Base-by-base conservation (phyloP, 2,888 invertebrate species). In the Melipona bicolor region DNA sequence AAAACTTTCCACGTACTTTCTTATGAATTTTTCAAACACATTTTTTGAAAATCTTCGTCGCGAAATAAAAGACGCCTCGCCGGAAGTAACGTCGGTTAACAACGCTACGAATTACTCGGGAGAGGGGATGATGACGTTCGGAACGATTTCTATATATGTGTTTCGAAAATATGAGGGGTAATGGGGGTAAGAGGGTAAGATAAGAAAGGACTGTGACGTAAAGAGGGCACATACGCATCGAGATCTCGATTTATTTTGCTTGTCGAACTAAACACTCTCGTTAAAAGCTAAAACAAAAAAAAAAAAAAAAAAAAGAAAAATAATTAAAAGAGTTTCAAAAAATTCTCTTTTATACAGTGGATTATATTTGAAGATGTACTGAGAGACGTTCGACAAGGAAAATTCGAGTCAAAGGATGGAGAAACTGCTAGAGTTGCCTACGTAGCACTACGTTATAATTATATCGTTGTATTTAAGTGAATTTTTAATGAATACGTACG, bases 341-440 rank as follows among this genome's bases (percentile, higher is more conserved):
- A 13, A 4, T 13, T 5, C 4, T 19, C 19, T 0, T 17, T 15
- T 11, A 4, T 5, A 21, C 21, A n/a, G 19, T 67, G 3, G 6
- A 4, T 27, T 13, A 19, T 5, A 50, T 27, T 50, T 2, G 50
- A 27, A 50, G 54, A 56, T 9, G 1, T 9, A 24, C 56, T 15
- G 4, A 17, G 13, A 27, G 32, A 70, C 32, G 36, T 27, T 74
- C 74, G 50, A 32, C 76, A 19, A 69, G 52, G 74, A 79, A 54
- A 68, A 72, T 61, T 72, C 81, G 77, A 52, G 70, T 71, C 64
- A 67, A 77, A 77, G 81, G 79, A 88, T 88, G 83, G 84, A 79
- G 87, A 89, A 90, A 90, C 90, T 93, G 92, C 91, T 85, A 88
- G 90, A 91, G 87, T 89, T 87, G 90, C 91, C 91, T 93, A 93